These are phyloP conservation scores for Idaea aversata DNA, from an alignment of 2,888 invertebrate genomes.

Conservation along the genomic window DNA sequence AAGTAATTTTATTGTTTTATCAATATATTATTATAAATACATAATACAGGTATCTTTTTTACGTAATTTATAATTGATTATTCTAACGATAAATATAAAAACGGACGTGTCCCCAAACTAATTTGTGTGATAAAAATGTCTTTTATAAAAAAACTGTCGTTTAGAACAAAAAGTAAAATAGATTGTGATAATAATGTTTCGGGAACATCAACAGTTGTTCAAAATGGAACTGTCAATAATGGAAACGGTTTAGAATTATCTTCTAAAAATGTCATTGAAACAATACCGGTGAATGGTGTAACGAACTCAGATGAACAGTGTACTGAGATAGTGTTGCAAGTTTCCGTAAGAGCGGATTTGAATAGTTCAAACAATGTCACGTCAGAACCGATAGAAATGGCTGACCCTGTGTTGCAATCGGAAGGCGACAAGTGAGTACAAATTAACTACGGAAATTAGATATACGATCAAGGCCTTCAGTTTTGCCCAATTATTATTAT, in stretches of 20 bases:
- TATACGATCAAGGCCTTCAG: neutral
- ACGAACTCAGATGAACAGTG: constrained; percentile 24
- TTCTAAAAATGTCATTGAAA: constrained; percentile 21
- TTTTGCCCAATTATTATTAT: neutral
- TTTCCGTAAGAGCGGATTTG: constrained; percentile 33
- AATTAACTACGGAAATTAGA: neutral
- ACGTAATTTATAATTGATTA: neutral
- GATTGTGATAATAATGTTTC: constrained; percentile 12
- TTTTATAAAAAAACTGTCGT: constrained; percentile 7
- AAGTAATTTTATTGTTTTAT: neutral
- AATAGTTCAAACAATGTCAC: constrained; percentile 27
- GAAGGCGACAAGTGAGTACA: constrained; percentile 1
- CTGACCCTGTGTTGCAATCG: constrained; percentile 24
- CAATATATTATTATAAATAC: neutral
- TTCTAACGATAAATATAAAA: neutral
- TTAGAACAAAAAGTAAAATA: constrained; percentile 7
- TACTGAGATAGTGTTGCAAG: constrained; percentile 28
- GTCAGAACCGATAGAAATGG: constrained; percentile 27
- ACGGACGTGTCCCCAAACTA: neutral
- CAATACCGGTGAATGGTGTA: constrained; percentile 31
- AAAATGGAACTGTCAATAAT: neutral
- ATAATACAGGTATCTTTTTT: neutral
- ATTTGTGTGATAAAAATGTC: constrained; percentile 10
- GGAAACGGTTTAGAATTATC: constrained; percentile 9
- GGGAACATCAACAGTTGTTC: neutral